Base-by-base conservation (phyloP, 2,888 invertebrate genomes). In the Sussaba pulchella region DNA sequence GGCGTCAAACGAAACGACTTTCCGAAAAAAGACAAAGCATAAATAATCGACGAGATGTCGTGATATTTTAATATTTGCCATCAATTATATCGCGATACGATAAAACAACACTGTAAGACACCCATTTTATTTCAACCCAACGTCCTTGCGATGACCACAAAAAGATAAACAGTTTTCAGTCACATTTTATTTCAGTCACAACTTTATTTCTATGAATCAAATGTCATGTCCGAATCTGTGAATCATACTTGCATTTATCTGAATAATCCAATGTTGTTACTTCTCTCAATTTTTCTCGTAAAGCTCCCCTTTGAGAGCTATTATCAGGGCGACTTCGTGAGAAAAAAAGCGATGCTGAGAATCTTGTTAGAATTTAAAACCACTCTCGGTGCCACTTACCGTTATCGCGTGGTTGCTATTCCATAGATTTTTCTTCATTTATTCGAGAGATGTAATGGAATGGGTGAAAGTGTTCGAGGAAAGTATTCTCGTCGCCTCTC, bases 401-500 rank as follows among this genome's bases (percentile, higher is more conserved):
- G 26, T n/a, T 26, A 64, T 45, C 45, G 64, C 45, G 21, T 50
- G 21, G 50, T 52, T 31, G 19, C n/a, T 36, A 31, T 36, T 36
- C 50, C 36, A 50, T 66, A 36, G 31, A 36, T 36, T 31, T 36
- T 12, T 21, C 66, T 39, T 66, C 21, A 50, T 66, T 66, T 47
- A 36, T 50, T 70, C 39, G 54, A 12, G 54, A 70, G 70, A 76
- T 70, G 76, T 75, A 75, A 75, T 75, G 67, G 61, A 71, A 66
- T 71, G 70, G 47, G 77, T 71, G 77, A 77, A 77, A 76, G 76
- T 54, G 63, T 50, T 66, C 66, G 66, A 39, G 50, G 24, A 50
- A 36, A 66, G 66, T 31, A 52, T 21, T 66, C 50, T 66, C 47
- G 47, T 61, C 45, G 17, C 41, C 61, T 39, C 21, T 21, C 77